phyloP scores from a whole-genome alignment of 1,140 invertebrate species.

The Pollicipes pollicipes region DNA sequence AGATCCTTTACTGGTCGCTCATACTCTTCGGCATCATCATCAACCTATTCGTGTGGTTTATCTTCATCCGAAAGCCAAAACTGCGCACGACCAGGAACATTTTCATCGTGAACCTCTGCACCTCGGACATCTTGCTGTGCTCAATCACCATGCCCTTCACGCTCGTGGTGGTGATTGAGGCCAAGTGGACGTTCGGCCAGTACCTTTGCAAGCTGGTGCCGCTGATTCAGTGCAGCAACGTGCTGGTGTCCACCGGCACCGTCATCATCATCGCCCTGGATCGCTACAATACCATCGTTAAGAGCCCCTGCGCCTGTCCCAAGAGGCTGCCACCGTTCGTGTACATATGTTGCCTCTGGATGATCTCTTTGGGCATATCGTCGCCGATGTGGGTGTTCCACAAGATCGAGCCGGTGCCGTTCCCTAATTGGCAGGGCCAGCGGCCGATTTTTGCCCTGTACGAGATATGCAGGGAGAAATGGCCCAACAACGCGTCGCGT shows the following conservation, averaged over 20 bases:
- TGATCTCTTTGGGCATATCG: conserved; percentile 27
- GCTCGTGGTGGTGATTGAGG: conserved; percentile 26
- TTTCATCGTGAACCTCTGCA: conserved; percentile 40
- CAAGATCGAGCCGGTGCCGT: conserved; percentile 25
- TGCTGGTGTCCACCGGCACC: conserved; percentile 41
- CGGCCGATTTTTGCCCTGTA: conserved; percentile 21
- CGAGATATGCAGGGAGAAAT: conserved; percentile 29
- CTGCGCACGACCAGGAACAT: conserved; percentile 39
- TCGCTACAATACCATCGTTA: conserved; percentile 36
- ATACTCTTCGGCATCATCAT: conserved; percentile 26
- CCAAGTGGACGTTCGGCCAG: conserved; percentile 26
- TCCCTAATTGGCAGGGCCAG: conserved; percentile 13
- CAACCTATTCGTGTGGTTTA: conserved; percentile 28
- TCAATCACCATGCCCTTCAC: conserved; percentile 41
- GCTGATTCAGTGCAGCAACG: conserved; percentile 36
- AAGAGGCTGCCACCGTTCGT: not conserved
- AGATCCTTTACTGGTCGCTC: conserved; percentile 24
- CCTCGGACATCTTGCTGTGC: conserved; percentile 38
- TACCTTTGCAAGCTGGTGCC: conserved; percentile 38
- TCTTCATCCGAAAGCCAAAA: conserved; percentile 25
- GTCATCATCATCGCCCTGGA: conserved; percentile 42
- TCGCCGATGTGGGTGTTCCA: conserved; percentile 31
- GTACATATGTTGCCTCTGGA: conserved; percentile 24
- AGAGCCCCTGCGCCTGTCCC: conserved; percentile 6
- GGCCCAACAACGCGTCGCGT: conserved; percentile 28